These are phyloP conservation scores for Marmota flaviventris DNA, from an alignment of 2,113 vertebrate species.

Conservation along the genomic window DNA sequence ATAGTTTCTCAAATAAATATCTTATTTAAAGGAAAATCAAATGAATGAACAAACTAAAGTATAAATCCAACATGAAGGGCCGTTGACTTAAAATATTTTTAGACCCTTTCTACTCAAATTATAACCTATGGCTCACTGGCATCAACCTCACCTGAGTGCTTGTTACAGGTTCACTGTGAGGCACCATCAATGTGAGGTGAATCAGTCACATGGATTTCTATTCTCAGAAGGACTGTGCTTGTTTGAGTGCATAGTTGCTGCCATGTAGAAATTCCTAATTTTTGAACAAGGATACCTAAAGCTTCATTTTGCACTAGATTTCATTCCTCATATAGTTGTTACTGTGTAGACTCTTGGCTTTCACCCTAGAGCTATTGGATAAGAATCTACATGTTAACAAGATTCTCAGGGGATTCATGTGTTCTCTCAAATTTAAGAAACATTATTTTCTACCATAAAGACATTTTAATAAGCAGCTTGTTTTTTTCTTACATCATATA, in stretches of 20 bases:
- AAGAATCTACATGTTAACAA: not conserved
- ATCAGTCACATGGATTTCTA: not conserved
- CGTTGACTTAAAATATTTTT: not conserved
- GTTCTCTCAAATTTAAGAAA: not conserved
- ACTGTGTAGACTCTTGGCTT: not conserved
- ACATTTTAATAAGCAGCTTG: not conserved
- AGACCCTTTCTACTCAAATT: not conserved
- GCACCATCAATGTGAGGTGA: not conserved
- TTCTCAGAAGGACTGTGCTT: not conserved
- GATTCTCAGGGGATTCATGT: not conserved
- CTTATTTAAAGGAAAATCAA: conserved; percentile 8
- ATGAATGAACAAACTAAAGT: not conserved
- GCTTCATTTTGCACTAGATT: not conserved
- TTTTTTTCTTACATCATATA: not conserved
- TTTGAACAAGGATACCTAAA: not conserved
- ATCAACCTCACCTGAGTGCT: not conserved
- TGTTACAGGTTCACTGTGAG: not conserved
- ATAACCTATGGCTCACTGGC: no score
- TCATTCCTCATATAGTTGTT: not conserved
- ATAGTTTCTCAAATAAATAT: not conserved
- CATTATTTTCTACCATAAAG: not conserved
- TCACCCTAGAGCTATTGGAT: not conserved
- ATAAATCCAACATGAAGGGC: not conserved
- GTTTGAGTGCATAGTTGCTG: not conserved
- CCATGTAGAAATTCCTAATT: not conserved